Percentiles rank a stretch among this genome's conserved stretches.
phyloP scores from a whole-genome alignment of 2,888 invertebrate species.

The Dioctria rufipes region DNA sequence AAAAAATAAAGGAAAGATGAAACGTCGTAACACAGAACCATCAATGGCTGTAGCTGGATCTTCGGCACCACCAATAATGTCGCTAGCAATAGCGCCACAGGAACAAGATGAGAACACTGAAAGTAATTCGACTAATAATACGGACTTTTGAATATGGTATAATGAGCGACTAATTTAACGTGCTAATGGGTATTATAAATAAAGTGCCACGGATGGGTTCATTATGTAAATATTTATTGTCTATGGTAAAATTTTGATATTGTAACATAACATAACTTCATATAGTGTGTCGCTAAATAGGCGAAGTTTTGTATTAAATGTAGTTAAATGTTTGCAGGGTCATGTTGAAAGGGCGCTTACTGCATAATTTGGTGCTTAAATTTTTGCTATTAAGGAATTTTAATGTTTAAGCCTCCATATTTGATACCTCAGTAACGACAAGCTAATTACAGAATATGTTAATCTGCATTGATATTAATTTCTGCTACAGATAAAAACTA shows the following conservation, averaged over 20 bases:
- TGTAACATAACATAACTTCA: conserved; percentile 27
- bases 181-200: conserved; percentile 64
- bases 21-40: conserved; percentile 94
- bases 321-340: too few species aligned
- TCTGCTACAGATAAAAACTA: too few species aligned
- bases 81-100: conserved; percentile 71
- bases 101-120: conserved; percentile 65
- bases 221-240: conserved; percentile 34
- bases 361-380: too few species aligned
- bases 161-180: conserved; percentile 81
- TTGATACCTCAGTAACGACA: too few species aligned
- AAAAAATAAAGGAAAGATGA: conserved; percentile 97
- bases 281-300: conserved; percentile 4
- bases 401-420: too few species aligned
- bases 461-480: too few species aligned
- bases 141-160: conserved; percentile 81
- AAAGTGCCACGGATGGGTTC: conserved; percentile 8
- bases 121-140: conserved; percentile 69
- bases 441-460: too few species aligned
- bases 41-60: conserved; percentile 76
- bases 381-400: too few species aligned
- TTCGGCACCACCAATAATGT: conserved; percentile 70
- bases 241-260: conserved; percentile 23
- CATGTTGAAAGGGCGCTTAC: too few species aligned
- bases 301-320: conserved; percentile 8